Conservation (phyloP, 2,113 vertebrate species). For the Sorex fumeus region DNA sequence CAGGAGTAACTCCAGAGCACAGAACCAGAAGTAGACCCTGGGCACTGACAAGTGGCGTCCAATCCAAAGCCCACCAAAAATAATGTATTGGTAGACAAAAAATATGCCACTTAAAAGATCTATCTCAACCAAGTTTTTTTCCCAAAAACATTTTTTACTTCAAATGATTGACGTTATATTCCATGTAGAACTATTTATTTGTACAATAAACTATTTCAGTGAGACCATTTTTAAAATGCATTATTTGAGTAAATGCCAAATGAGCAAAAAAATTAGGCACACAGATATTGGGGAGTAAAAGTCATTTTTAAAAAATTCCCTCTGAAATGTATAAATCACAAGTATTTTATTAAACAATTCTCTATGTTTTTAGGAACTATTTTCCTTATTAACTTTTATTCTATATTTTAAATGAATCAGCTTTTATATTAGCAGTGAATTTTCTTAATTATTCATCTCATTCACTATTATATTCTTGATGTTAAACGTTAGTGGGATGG, state of each 20-base stretch:
- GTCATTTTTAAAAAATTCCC: too few relatives aligned
- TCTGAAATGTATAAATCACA: slow-evolving; percentile 12
- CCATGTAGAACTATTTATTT: neutral
- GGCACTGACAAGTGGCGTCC: too few relatives aligned
- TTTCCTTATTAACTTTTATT: neutral
- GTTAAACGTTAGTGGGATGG: neutral
- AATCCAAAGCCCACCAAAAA: neutral
- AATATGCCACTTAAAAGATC: too few relatives aligned
- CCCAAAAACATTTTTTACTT: neutral
- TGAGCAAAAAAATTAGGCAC: neutral
- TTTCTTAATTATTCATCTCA: neutral
- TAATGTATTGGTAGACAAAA: too few relatives aligned
- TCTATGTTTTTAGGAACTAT: neutral
- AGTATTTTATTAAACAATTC: neutral
- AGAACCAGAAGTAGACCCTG: too few relatives aligned
- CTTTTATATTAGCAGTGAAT: neutral
- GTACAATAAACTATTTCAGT: neutral
- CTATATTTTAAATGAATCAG: neutral
- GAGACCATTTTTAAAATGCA: neutral
- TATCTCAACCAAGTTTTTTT: too few relatives aligned
- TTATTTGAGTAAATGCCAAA: slow-evolving; percentile 13
- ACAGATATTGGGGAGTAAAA: neutral
- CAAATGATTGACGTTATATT: neutral
- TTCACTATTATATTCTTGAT: neutral
- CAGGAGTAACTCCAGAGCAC: too few relatives aligned